Evolutionary conservation across 1,140 invertebrate species (phyloP).

Genomic region (Prorops nasuta): DNA sequence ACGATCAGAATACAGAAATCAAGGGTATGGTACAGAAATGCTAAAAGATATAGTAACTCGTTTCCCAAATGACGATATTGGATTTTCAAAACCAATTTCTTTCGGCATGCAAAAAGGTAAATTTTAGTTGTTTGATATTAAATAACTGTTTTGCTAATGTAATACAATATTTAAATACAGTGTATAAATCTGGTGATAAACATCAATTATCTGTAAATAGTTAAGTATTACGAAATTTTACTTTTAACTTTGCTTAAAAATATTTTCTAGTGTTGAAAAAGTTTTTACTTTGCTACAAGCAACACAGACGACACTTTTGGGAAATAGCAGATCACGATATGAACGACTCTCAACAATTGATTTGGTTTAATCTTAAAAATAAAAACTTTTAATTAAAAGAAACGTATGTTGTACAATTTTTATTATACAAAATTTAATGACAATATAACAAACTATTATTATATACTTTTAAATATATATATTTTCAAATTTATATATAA

Average conservation of each 20-base stretch:
- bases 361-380: slow-evolving; percentile 25
- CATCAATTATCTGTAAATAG: no score
- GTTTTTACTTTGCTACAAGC: slow-evolving; percentile 23
- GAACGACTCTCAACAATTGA: slow-evolving; percentile 26
- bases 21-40: slow-evolving; percentile 25
- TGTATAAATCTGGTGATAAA: no score
- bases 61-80: slow-evolving; percentile 27
- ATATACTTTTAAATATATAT: slow-evolving; percentile 1
- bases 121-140: not conserved
- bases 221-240: not conserved
- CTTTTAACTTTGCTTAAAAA: not conserved
- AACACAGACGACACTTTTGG: slow-evolving; percentile 35
- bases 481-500: slow-evolving; percentile 9
- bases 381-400: slow-evolving; percentile 13
- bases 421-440: not conserved
- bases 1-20: slow-evolving; percentile 25
- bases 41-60: slow-evolving; percentile 14
- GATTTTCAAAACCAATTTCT: slow-evolving; percentile 30
- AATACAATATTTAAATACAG: not conserved
- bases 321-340: slow-evolving; percentile 41
- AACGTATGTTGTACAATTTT: not conserved
- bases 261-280: slow-evolving; percentile 21
- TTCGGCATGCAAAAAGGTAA: slow-evolving; percentile 25
- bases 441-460: slow-evolving; percentile 24
- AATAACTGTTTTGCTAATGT: not conserved